Conservation (phyloP, 2,113 vertebrate genomes). For the Triplophysa rosa region DNA sequence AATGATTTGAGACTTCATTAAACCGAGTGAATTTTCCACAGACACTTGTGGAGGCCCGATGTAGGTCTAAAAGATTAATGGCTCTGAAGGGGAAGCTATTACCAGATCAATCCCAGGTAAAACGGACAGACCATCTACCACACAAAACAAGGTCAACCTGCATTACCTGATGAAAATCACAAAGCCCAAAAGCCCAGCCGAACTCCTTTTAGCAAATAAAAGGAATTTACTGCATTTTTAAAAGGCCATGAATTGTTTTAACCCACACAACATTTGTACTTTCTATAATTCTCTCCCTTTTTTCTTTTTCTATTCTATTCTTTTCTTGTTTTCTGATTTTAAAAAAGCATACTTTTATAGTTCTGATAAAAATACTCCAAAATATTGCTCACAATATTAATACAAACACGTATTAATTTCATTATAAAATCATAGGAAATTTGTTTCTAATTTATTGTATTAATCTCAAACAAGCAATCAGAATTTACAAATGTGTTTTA, state of each 20-base stretch:
- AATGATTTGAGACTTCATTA: constrained; percentile 42
- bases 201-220: constrained; percentile 15
- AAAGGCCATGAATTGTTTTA: not conserved
- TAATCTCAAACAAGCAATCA: no score
- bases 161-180: constrained; percentile 36
- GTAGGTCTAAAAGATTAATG: constrained; percentile 43
- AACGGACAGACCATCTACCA: constrained; percentile 14
- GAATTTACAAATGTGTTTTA: no score
- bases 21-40: constrained; percentile 36
- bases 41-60: constrained; percentile 11
- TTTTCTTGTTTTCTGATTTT: no score
- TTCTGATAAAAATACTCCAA: no score
- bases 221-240: not conserved
- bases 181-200: not conserved
- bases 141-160: constrained; percentile 31
- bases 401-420: no score
- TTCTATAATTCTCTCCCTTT: not conserved
- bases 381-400: no score
- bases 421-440: no score
- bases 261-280: not conserved
- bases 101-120: constrained; percentile 47
- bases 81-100: constrained; percentile 35
- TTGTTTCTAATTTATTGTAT: no score
- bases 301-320: not conserved
- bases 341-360: no score